Evolutionary conservation across 2,797 vertebrate genomes (phyloP).

Genomic region (Phrynocephalus vlangalii): DNA sequence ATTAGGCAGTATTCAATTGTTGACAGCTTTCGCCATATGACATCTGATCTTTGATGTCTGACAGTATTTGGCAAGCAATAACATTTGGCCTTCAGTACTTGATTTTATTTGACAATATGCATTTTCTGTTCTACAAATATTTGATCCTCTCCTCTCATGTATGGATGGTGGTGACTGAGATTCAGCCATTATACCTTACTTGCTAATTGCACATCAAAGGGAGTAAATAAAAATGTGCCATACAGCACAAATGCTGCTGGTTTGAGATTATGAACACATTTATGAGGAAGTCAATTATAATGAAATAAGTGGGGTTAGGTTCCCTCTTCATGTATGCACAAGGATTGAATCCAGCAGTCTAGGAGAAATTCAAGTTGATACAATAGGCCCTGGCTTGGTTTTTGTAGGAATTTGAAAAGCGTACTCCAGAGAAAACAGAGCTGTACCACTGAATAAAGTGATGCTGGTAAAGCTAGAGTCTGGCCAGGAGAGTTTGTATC

Average conservation of each 20-base stretch:
- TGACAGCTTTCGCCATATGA: not conserved
- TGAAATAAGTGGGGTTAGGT: not conserved
- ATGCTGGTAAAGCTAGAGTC: conserved; percentile 12
- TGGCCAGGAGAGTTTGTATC: conserved; percentile 1
- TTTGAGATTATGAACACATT: not conserved
- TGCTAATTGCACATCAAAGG: not conserved
- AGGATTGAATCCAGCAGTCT: not conserved
- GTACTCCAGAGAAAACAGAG: not conserved
- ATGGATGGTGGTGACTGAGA: not conserved
- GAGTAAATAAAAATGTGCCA: not conserved
- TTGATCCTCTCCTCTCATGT: not conserved
- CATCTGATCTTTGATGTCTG: conserved; percentile 5
- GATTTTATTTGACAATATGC: not conserved
- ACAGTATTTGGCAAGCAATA: not conserved
- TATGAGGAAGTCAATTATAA: not conserved
- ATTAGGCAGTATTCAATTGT: not conserved
- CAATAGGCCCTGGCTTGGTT: not conserved
- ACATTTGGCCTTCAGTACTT: not conserved
- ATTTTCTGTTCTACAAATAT: conserved; percentile 8
- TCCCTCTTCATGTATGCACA: not conserved
- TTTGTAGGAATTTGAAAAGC: not conserved
- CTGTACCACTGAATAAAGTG: not conserved
- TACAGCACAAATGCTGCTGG: not conserved
- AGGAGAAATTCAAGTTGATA: not conserved
- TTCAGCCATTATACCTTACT: not conserved